phyloP scores from a whole-genome alignment of 1,140 invertebrate genomes.

The Drosophila teissieri region DNA sequence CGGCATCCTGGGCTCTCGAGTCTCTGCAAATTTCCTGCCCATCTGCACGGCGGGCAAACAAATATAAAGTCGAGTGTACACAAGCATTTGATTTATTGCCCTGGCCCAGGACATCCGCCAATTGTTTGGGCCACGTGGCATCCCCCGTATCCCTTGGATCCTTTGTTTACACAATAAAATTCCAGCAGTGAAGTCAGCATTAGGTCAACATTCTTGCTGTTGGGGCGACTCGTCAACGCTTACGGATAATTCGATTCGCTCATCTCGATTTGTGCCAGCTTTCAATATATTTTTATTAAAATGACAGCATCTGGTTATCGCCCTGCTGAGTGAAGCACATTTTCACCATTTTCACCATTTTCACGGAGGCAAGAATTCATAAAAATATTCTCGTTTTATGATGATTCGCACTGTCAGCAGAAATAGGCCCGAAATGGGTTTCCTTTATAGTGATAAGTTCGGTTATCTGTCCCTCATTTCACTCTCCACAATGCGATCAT shows the following conservation, averaged over 20 bases:
- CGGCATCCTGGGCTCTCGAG: constrained; percentile 19
- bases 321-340: constrained; percentile 31
- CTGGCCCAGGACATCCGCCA: constrained; percentile 58
- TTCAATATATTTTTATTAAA: constrained; percentile 63
- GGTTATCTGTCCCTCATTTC: constrained; percentile 2
- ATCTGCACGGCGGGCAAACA: constrained; percentile 54
- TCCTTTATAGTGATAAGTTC: constrained; percentile 17
- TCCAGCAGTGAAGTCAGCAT: constrained; percentile 33
- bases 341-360: constrained; percentile 19
- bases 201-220: constrained; percentile 45
- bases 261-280: constrained; percentile 53
- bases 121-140: constrained; percentile 55
- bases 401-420: constrained; percentile 42
- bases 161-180: constrained; percentile 54
- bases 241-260: constrained; percentile 44
- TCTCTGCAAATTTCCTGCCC: constrained; percentile 59
- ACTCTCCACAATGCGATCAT: constrained; percentile 10
- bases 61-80: constrained; percentile 62
- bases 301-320: constrained; percentile 51
- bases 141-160: background rate
- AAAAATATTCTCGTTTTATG: constrained; percentile 46
- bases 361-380: constrained; percentile 19
- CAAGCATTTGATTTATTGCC: constrained; percentile 66
- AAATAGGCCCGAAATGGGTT: constrained; percentile 15
- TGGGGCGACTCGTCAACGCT: constrained; percentile 53